phyloP scores from a whole-genome alignment of 2,113 vertebrate genomes.

The Myxocyprinus asiaticus region DNA sequence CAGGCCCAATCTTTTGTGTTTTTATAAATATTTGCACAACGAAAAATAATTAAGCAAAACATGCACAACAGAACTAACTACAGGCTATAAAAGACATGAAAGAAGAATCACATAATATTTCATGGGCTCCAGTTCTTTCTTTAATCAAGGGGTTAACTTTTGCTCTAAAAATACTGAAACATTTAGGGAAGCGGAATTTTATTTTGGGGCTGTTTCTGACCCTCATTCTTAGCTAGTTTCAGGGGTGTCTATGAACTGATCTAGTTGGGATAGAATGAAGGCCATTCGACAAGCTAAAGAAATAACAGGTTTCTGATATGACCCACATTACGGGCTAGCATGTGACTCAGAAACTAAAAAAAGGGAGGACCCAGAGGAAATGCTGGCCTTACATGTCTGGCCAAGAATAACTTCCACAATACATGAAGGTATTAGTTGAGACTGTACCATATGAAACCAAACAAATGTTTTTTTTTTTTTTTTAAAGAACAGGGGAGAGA shows the following conservation, averaged over 20 bases:
- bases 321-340: conserved; percentile 31
- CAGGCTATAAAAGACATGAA: too few species aligned
- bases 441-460: not conserved
- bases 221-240: conserved; percentile 24
- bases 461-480: conserved; percentile 28
- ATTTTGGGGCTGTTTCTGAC: conserved; percentile 34
- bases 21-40: too few species aligned
- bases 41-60: too few species aligned
- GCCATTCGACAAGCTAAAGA: conserved; percentile 36
- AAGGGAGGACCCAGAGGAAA: conserved; percentile 38
- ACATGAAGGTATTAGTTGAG: too few species aligned
- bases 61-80: too few species aligned
- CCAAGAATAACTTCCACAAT: conserved; percentile 35
- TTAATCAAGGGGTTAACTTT: conserved; percentile 4
- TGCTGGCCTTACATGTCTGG: not conserved
- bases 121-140: not conserved
- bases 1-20: too few species aligned
- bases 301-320: conserved; percentile 27
- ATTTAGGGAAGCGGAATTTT: conserved; percentile 16
- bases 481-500: conserved; percentile 5
- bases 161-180: conserved; percentile 32
- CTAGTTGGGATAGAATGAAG: conserved; percentile 37
- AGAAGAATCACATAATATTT: too few species aligned
- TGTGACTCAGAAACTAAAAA: conserved; percentile 6
- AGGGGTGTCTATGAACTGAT: conserved; percentile 39